These are phyloP conservation scores for Podocnemis expansa DNA, from an alignment of 2,113 vertebrate species.

Conservation along the genomic window DNA sequence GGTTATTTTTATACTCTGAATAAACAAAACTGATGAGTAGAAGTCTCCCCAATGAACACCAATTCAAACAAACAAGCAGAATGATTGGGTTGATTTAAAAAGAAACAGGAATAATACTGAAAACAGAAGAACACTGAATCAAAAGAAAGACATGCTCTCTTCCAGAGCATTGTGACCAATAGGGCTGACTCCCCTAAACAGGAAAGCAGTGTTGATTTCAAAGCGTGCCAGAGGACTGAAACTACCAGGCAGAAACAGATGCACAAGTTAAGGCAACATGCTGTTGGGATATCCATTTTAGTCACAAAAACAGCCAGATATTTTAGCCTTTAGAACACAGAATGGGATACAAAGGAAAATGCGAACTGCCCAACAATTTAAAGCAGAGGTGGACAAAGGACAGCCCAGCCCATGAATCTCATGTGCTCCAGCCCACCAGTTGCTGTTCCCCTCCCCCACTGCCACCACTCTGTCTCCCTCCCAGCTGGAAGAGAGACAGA, in stretches of 20 bases:
- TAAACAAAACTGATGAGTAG: constrained; percentile 6
- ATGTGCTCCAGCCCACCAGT: too few relatives aligned
- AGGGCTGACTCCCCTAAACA: background rate
- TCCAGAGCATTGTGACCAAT: background rate
- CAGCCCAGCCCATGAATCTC: too few relatives aligned
- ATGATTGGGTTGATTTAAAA: background rate
- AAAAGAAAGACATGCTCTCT: background rate
- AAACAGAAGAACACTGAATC: background rate
- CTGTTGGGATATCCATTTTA: background rate
- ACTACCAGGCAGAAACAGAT: background rate
- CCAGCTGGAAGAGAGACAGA: too few relatives aligned
- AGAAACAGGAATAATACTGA: background rate
- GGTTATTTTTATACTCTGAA: background rate
- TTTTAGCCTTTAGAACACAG: background rate
- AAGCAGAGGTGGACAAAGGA: too few relatives aligned
- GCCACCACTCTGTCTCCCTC: too few relatives aligned
- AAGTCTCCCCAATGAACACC: background rate
- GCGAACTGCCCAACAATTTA: background rate
- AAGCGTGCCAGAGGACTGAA: background rate
- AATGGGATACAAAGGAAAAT: background rate
- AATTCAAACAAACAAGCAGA: background rate
- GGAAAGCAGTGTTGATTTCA: background rate
- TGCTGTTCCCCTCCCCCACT: too few relatives aligned
- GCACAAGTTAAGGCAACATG: background rate
- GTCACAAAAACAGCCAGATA: background rate